Evolutionary conservation across 2,113 vertebrate species (phyloP).

Genomic region (Peromyscus californicus): DNA sequence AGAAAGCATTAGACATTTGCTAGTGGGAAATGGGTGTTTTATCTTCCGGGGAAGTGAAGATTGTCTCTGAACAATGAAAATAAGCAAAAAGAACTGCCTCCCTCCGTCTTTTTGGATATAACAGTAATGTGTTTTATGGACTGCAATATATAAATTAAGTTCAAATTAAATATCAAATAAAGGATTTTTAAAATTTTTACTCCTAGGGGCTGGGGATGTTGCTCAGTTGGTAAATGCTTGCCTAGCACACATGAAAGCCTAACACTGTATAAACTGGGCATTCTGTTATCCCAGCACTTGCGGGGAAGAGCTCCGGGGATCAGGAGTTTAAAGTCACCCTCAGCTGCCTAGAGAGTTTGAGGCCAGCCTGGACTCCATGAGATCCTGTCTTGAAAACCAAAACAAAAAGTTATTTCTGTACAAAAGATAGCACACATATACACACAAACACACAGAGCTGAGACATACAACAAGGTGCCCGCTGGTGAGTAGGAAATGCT

Average conservation of each 20-base stretch:
- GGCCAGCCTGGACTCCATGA: too few species aligned
- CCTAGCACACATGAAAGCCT: neutral
- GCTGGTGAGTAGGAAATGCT: neutral
- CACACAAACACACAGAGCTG: neutral
- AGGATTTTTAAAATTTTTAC: constrained; percentile 8
- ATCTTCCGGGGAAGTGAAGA: constrained; percentile 27
- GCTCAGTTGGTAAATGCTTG: neutral
- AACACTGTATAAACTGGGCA: neutral
- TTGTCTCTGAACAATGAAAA: neutral
- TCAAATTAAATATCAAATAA: constrained; percentile 45
- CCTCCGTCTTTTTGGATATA: neutral
- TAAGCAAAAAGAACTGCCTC: constrained; percentile 1
- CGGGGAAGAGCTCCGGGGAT: too few species aligned
- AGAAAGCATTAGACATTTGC: neutral
- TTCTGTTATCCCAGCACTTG: neutral
- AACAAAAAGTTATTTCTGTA: neutral
- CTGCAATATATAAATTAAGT: constrained; percentile 27
- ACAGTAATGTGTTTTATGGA: constrained; percentile 33
- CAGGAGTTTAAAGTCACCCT: neutral
- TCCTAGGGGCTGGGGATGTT: neutral
- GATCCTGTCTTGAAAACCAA: neutral
- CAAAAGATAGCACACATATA: neutral
- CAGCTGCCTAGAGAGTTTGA: neutral
- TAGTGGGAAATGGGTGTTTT: neutral
- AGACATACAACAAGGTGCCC: neutral